Base-by-base conservation (phyloP, 2,113 vertebrate genomes). In the Hippocampus mohnikei region DNA sequence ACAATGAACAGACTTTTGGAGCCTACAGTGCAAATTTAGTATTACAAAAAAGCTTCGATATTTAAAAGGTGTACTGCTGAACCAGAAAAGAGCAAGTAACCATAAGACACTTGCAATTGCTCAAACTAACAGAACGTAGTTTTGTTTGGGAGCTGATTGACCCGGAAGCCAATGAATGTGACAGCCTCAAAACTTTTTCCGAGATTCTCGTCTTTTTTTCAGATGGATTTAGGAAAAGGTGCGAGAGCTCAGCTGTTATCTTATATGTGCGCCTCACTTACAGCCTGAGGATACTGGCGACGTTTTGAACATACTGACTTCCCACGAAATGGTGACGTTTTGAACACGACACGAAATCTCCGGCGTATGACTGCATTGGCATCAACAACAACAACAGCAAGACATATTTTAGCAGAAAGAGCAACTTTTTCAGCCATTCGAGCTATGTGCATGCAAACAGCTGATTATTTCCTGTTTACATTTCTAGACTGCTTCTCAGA, bases 381-480 rank as follows among this genome's bases (percentile, higher is more conserved):
- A 61, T 10, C 12, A 44, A 69, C 20, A 33, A 63, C 33, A 48
- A 58, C 8, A 41, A 40, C 12, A 21, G 48, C 8, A n/a, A 18
- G 12, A 70, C 56, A 15, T 70, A 5, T 21, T 53, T 37, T 1
- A 60, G 7, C 70, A 10, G 10, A 1, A 13, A 10, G 10, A 48
- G 20, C 1, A 29, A 0, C 16, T 52, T 27, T 53, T 64, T 27
- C 3, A 25, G 27, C 42, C 23, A 65, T 46, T 65, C n/a, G 8
- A 29, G 37, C 13, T 59, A 18, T 4, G 41, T 52, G 29, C 44
- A 11, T 9, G 44, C 29, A 67, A 25, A 37, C 3, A 37, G 15
- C 18, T 52, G 53, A 60, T 27, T 53, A 11, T 58, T 59, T 60
- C 4, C 16, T 55, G 67, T 78, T 76, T 61, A 42, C 40, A 42